Base-by-base conservation (phyloP, 2,113 vertebrate genomes). In the Recurvirostra avosetta region DNA sequence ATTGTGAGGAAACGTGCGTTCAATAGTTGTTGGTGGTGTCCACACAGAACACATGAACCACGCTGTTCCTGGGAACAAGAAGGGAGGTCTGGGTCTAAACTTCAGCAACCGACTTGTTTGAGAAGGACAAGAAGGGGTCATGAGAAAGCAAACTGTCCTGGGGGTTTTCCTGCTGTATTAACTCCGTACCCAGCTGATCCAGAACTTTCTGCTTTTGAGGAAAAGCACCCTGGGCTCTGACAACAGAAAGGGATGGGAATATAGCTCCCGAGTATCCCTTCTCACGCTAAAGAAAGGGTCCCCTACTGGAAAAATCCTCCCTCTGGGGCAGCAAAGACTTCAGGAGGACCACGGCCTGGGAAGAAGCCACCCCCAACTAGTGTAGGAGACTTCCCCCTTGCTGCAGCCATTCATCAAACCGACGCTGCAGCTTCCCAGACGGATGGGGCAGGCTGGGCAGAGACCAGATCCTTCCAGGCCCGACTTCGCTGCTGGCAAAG, bases 381-480 rank as follows among this genome's bases (percentile, higher is more conserved):
- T 0, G 1, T 4, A 15, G 26, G 18, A 72, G 29, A n/a, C 38
- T 25, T 29, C 41, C 32, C 12, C 7, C 40, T 67, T 29, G 29
- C 55, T 72, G 59, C 52, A 67, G 52, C 29, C 65, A 4, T n/a
- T 12, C 21, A 8, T 25, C 22, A 9, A 0, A 9, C 10, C 9
- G 43, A 47, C 1, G 1, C 3, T 40, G 45, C 1, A 1, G 23
- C 12, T 43, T 66, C 61, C 71, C 2, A 1, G 55, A 12, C 3
- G 14, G 50, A 58, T 17, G 49, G 15, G 26, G 66, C 72, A 4
- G 8, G 55, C 32, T 43, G 40, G 45, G 41, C 11, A 49, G 19
- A 73, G 11, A 53, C 6, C 29, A 38, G 30, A 53, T 23, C 13
- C 26, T 65, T 30, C 72, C 50, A 72, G 40, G 16, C 13, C 22